Base-by-base conservation (phyloP, 2,888 invertebrate genomes). In the Eristalis arbustorum region DNA sequence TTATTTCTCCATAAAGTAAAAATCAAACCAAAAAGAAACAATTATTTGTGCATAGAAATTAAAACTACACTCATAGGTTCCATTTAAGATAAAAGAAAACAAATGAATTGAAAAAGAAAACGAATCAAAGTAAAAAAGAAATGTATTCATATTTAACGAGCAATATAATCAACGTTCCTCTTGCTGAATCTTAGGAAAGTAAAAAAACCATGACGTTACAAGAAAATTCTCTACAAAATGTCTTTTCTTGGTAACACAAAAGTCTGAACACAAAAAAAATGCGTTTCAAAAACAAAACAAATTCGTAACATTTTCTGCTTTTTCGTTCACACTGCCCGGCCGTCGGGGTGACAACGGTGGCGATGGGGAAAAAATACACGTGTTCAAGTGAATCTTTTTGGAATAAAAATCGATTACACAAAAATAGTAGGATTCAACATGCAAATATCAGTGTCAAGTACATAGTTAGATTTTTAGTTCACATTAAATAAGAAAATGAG, bases 1-100 rank as follows among this genome's bases (percentile, higher is more conserved):
- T 68, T 49, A 49, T n/a, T 67, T 76, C 1, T 22, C 57, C n/a
- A 49, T 40, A 25, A 31, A 63, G 14, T n/a, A n/a, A 67, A 57
- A 68, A 59, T 40, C 0, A 74, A 63, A 57, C 49, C 28, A 31
- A 34, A 8, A 73, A 77, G 66, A 67, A 80, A 74, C 3, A 80
- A 69, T 40, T 22, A 73, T 63, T 69, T 82, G 83, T 87, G 87
- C 87, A 87, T 59, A 61, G 56, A 67, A 77, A 31, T 78, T 34
- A 83, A 83, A 87, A 79, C 78, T 83, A 78, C 83, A 83, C 67
- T 87, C 83, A 87, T 75, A 83, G n/a, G 74, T 83, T 83, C 68
- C 83, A 75, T 83, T 63, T 49, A 66, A 76, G 64, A 75, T 5
- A 34, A 61, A 73, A 71, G 13, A 64, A 74, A 69, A 56, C 31